Percentiles rank a stretch among this genome's conserved stretches.
Conservation (phyloP, 2,797 vertebrate species). For the Orientallactaga sibirica region DNA sequence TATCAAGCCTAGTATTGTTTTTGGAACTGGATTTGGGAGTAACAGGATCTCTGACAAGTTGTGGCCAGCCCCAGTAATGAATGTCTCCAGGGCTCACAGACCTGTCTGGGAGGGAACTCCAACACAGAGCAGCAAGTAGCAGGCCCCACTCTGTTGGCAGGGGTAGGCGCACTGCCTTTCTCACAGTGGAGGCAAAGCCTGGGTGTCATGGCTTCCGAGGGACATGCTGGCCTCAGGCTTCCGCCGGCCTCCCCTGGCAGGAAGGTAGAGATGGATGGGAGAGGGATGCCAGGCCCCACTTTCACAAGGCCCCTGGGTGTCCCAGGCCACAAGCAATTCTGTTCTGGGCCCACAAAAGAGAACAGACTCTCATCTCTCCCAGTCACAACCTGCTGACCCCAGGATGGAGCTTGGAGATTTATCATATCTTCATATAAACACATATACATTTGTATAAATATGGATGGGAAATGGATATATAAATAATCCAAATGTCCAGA, state of each 20-base stretch:
- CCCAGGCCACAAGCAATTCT: background rate
- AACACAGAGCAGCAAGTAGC: background rate
- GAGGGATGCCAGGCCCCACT: background rate
- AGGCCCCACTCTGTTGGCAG: background rate
- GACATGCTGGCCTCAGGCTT: background rate
- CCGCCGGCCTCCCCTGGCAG: background rate
- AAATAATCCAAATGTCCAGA: no score
- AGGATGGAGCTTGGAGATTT: background rate
- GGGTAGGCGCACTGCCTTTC: background rate
- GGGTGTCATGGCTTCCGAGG: rapidly evolving
- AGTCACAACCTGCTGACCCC: background rate
- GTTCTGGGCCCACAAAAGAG: background rate
- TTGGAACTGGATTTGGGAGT: slow-evolving; percentile 79
- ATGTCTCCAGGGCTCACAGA: slow-evolving; percentile 58
- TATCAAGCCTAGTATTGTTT: slow-evolving; percentile 77
- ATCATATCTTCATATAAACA: background rate
- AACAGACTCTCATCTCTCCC: background rate
- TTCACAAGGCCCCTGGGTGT: background rate
- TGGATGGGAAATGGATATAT: no score
- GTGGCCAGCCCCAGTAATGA: slow-evolving; percentile 66
- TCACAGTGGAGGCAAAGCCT: background rate
- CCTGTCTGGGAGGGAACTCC: background rate
- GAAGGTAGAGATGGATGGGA: background rate
- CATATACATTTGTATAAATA: no score
- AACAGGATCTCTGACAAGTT: slow-evolving; percentile 72